phyloP scores from a whole-genome alignment of 2,797 vertebrate genomes.

The Potorous gilbertii region DNA sequence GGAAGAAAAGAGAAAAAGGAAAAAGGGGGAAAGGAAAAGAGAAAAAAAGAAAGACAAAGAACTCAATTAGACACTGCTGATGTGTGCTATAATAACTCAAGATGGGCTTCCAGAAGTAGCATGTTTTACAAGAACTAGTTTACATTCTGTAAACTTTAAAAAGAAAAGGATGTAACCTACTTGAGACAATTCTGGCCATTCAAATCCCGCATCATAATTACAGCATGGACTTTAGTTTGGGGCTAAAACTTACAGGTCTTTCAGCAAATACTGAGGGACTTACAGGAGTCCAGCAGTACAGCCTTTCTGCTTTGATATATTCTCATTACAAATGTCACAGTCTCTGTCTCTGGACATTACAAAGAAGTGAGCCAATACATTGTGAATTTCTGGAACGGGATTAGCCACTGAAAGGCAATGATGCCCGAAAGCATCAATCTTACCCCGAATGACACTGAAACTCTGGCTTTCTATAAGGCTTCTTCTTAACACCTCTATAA shows the following conservation, averaged over 20 bases:
- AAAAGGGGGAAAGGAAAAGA: background rate
- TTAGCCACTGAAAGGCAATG: background rate
- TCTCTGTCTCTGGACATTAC: background rate
- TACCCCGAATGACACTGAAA: background rate
- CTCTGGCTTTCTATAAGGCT: background rate
- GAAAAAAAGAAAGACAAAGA: background rate
- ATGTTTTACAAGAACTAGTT: constrained; percentile 2
- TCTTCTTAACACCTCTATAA: background rate
- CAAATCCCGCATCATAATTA: background rate
- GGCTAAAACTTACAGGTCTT: background rate
- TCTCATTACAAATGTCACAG: background rate
- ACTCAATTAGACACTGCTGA: constrained; percentile 26
- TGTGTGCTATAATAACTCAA: constrained; percentile 37
- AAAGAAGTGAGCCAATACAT: rapidly evolving
- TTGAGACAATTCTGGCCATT: background rate
- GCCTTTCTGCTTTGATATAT: background rate
- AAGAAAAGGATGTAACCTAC: background rate
- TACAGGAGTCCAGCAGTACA: rapidly evolving
- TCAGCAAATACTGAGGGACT: background rate
- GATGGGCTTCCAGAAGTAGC: constrained; percentile 53
- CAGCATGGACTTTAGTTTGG: rapidly evolving
- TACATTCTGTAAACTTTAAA: constrained; percentile 7
- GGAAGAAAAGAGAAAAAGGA: background rate
- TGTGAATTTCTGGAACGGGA: background rate
- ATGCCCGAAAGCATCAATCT: background rate